Conservation (phyloP, 2,113 vertebrate species). For the Callaeas wilsoni region DNA sequence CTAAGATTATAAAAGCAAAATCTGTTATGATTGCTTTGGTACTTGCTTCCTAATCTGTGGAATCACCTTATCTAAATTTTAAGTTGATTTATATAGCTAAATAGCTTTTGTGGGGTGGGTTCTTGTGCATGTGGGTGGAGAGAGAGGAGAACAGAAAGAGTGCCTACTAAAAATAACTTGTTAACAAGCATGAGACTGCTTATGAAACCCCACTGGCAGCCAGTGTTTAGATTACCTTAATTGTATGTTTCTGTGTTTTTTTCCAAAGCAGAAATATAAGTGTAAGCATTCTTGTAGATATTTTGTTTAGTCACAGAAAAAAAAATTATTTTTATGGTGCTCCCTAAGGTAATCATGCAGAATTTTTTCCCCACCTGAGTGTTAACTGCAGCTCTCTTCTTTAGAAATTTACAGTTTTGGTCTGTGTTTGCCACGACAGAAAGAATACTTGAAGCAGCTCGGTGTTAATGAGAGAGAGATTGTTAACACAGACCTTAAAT, state of each 20-base stretch:
- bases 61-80: neutral
- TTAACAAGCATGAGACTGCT: conserved; percentile 15
- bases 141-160: neutral
- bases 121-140: neutral
- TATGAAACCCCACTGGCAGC: conserved; percentile 19
- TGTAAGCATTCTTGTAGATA: neutral
- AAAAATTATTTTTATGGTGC: neutral
- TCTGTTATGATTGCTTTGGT: neutral
- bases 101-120: neutral
- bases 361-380: neutral
- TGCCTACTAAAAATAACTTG: conserved; percentile 43
- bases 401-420: neutral
- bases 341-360: neutral
- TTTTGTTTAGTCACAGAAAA: neutral
- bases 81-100: neutral
- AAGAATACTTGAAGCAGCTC: neutral
- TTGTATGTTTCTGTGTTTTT: neutral
- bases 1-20: neutral
- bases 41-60: neutral
- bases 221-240: conserved; percentile 30
- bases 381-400: neutral
- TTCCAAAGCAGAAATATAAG: neutral
- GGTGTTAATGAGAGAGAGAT: neutral
- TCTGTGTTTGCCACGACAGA: neutral
- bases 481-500: neutral